Evolutionary conservation across 2,797 vertebrate genomes (phyloP), one percentile per base, ranked within the genome.

Genomic region (Sebastes melanostomus): DNA sequence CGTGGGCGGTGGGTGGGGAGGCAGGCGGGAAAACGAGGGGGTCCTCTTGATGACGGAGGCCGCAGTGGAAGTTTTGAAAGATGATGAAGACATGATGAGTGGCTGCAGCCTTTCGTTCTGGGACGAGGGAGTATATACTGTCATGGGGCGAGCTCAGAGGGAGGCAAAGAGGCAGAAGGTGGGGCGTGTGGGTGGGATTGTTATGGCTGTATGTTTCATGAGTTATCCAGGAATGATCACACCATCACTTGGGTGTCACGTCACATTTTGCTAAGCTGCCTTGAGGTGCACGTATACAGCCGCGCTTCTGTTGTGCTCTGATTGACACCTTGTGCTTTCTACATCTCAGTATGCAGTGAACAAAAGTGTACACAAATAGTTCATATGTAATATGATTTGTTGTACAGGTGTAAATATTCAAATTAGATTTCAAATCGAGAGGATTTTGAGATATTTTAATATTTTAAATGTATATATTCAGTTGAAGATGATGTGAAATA

Each of bases 201-300:
- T 60, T 70, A 81, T 60, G 83, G 61, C 63, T 67, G 42, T 73
- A 77, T 0, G 68, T 77, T 91, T 86, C 74, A 77, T 74, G 86
- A 93, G 78, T 93, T 78, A 80, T 85, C 80, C 78, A 85, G 85
- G 84, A 88, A 86, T 82, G 84, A 94, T 89, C 88, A 56, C 87
- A 81, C 79, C 78, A 88, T 89, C 66, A 59, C 83, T 42, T 46
- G 83, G 71, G 82, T 92, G 93, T 93, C 91, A 92, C 82, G 75
- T 90, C 83, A 77, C 88, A 91, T 94, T 52, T 94, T 88, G 81
- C 80, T 94, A 89, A 93, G 84, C 86, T 84, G 68, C 66, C 32
- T 42, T 88, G 78, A 89, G 66, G 62, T 83, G 86, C 82, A 86
- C 12, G 2, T 54, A 54, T 80, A 66, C 30, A 81, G 60, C 80